Evolutionary conservation across 2,888 invertebrate genomes (phyloP), one percentile per base, ranked within the genome.

Genomic region (Apamea crenata): DNA sequence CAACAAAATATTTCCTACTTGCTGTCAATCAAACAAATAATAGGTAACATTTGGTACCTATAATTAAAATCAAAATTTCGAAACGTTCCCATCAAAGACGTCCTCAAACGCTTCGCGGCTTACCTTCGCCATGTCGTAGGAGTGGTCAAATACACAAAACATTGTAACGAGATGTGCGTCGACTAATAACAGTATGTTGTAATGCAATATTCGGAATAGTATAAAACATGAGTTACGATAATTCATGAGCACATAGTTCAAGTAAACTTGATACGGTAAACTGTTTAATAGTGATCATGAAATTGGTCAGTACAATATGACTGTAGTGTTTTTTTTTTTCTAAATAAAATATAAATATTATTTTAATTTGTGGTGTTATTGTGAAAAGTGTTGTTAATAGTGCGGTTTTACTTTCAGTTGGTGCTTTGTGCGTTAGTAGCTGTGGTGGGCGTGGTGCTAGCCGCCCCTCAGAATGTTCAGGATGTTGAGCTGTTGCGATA

Each of bases 381-480:
- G 88, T 89, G 80, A 78, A 84, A 78, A 87, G 82, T 88, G 87
- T 79, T 82, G 53, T 65, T 89, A 82, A 89, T 63, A 82, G 80
- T 88, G 89, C 83, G 79, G 75, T 89, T 90, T 87, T 89, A 74
- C 66, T 89, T 94, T 88, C 94, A 96, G 96, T 92, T 97, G 92
- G 94, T 97, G 91, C 91, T 96, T 78, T 91, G 95, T 89, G 92
- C 93, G 82, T 90, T 96, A 82, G 91, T 97, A 81, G 95, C 95
- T 63, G 90, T 92, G 25, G 94, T 90, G 72, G 74, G 88, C 90
- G 32, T 81, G 25, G 80, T 65, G 47, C 47, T 77, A 29, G 95
- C 95, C 25, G 95, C 96, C 21, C 95, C 96, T 5, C 91, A 93
- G 50, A 94, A 94, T 72, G 93, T 94, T 8, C 90, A 93, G 53